Conservation (phyloP, 2,113 vertebrate genomes). For the Scalopus aquaticus region DNA sequence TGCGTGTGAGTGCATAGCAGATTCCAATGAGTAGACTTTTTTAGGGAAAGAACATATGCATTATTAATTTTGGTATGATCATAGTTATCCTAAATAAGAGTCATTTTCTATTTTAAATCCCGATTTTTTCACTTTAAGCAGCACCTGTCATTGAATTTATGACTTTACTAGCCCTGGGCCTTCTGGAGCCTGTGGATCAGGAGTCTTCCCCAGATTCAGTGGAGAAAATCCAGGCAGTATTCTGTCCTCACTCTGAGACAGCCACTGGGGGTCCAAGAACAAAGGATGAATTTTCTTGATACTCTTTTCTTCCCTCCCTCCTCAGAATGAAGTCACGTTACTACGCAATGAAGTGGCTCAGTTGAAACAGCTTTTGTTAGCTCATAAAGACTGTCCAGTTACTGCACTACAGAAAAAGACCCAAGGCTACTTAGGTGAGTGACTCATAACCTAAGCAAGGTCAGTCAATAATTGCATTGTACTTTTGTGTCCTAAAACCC, state of each 20-base stretch:
- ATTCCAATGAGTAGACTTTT: neutral
- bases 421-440: constrained; percentile 89
- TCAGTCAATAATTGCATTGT: neutral
- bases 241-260: neutral
- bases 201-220: neutral
- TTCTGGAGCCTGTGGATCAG: neutral
- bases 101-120: constrained; percentile 46
- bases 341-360: constrained; percentile 98
- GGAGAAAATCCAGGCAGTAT: neutral
- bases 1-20: neutral
- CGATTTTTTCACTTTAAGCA: neutral
- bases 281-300: constrained; percentile 35
- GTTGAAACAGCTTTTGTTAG: constrained; percentile 97
- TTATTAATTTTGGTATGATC: constrained; percentile 37
- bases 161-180: neutral
- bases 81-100: constrained; percentile 6
- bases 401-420: constrained; percentile 97
- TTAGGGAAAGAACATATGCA: neutral
- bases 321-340: constrained; percentile 93
- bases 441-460: neutral
- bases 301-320: constrained; percentile 32
- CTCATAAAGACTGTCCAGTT: constrained; percentile 99
- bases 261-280: neutral
- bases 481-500: neutral
- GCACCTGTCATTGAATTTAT: neutral